Base-by-base conservation (phyloP, 1,140 invertebrate species). In the Drosophila ficusphila region DNA sequence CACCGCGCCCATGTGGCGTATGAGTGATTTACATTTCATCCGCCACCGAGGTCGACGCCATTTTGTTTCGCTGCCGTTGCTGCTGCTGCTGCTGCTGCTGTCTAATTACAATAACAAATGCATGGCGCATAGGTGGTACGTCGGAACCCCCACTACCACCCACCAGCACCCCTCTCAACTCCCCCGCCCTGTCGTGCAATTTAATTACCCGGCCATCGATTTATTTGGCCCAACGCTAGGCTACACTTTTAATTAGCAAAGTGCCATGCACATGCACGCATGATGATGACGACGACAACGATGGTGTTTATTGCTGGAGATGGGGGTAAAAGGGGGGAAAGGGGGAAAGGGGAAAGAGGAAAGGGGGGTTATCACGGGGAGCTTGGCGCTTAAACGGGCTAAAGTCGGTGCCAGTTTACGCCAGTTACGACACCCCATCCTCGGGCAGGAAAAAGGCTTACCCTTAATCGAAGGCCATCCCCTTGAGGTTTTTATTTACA, bases 241-340 rank as follows among this genome's bases (percentile, higher is more conserved):
- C 81, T 86, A 73, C 76, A 81, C 81, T 86, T 86, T 86, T 86
- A 86, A 86, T 86, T 86, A 86, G 82, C 82, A 86, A 86, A 86
- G 82, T 88, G 82, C 82, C 82, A 86, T 77, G 77, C 82, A 88
- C 82, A 86, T 83, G 71, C 81, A 85, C 68, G 71, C 61, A 85
- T 36, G 61, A 46, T 31, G 60, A 46, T 64, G 60, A 64, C 12
- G 41, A 25, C 25, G 51, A 12, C 8, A 12, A 14, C n/a, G 29
- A n/a, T 16, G 36, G 25, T 41, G 60, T 8, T 58, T 21, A 44
- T 57, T 53, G 48, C 21, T 2, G 11, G n/a, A n/a, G n/a, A n/a
- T n/a, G 29, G 18, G 29, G 44, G 31, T 23, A 27, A 18, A 0
- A 27, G 4, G 11, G 16, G 33, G 7, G 9, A 33, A 9, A 12